Base-by-base conservation (phyloP, 2,888 invertebrate genomes). In the Phaonia tiefii region DNA sequence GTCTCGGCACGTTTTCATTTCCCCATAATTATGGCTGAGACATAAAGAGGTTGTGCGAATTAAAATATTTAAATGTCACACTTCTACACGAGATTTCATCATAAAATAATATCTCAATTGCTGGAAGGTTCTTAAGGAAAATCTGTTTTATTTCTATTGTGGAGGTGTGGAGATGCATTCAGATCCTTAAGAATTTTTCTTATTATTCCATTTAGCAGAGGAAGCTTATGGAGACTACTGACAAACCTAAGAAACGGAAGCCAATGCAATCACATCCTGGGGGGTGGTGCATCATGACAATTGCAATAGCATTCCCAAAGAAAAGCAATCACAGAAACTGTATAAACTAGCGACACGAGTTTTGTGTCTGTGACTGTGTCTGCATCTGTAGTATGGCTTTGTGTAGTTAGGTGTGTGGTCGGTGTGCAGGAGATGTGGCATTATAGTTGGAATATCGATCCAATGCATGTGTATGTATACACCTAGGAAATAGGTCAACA, bases 401-500 rank as follows among this genome's bases (percentile, higher is more conserved):
- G 8, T 54, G 13, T 1, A n/a, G n/a, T n/a, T n/a, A n/a, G n/a
- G n/a, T n/a, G n/a, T n/a, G n/a, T n/a, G n/a, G n/a, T n/a, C n/a
- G n/a, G n/a, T n/a, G n/a, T n/a, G n/a, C n/a, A n/a, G n/a, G n/a
- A n/a, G n/a, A n/a, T 11, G 22, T 54, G 54, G 25, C 25, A 54
- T 54, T 54, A 54, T 54, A 54, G 54, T 54, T 22, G 3, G 31
- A 54, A 54, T 54, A 54, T 54, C 25, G 54, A 54, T 54, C 54
- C 22, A 1, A 4, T 10, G 20, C 20, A 4, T 42, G 42, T 42
- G 39, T 17, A 3, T 63, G 42, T 10, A 42, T 42, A 15, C 10
- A 17, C 31, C 11, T 31, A 60, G 5, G 22, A 63, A 63, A 63
- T 63, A 63, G 63, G 63, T 63, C 63, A 63, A 63, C 63, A 22